phyloP scores from a whole-genome alignment of 2,797 vertebrate species.

The Brotula barbata region DNA sequence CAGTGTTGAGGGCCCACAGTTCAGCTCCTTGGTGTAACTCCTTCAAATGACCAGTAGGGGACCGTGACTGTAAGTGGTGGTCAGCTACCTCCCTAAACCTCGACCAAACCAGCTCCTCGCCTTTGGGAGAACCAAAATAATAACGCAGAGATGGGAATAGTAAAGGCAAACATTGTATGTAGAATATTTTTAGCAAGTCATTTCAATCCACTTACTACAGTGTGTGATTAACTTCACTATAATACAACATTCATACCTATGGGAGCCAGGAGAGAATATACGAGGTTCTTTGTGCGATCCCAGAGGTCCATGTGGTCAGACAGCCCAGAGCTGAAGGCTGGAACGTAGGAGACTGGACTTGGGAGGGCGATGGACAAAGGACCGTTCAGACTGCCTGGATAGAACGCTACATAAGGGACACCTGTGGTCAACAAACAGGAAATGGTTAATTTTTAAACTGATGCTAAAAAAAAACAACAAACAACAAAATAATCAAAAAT shows the following conservation, averaged over 20 bases:
- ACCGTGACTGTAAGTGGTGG: slow-evolving; percentile 66
- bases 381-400: slow-evolving; percentile 48
- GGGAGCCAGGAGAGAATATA: slow-evolving; percentile 52
- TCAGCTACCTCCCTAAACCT: slow-evolving; percentile 63
- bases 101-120: slow-evolving; percentile 41
- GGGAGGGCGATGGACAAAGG: slow-evolving; percentile 46
- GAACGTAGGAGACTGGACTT: slow-evolving; percentile 61
- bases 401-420: slow-evolving; percentile 60
- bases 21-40: slow-evolving; percentile 74
- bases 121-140: slow-evolving; percentile 40
- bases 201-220: neutral
- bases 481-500: neutral
- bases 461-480: neutral
- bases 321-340: slow-evolving; percentile 51
- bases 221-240: neutral
- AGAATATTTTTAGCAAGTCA: neutral
- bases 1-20: slow-evolving; percentile 78
- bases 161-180: neutral
- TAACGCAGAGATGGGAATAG: neutral
- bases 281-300: slow-evolving; percentile 67
- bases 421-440: slow-evolving; percentile 43
- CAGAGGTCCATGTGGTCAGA: slow-evolving; percentile 72
- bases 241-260: slow-evolving; percentile 30
- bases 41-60: slow-evolving; percentile 46
- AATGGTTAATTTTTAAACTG: neutral